Evolutionary conservation across 2,888 invertebrate genomes (phyloP), one percentile per base, ranked within the genome.

Genomic region (Cyaniris semiargus): DNA sequence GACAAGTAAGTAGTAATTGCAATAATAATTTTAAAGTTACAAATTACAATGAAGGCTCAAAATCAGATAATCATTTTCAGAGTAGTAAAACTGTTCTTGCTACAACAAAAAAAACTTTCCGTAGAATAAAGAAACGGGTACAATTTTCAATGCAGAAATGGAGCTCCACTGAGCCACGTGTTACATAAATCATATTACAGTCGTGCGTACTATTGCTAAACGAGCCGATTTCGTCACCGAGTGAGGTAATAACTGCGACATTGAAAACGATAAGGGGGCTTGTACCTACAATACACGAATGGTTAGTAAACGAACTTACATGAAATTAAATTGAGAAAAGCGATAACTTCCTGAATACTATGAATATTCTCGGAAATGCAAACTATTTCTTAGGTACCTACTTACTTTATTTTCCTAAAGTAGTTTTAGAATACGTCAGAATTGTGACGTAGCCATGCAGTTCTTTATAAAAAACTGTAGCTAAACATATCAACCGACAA

Each of bases 161-260:
- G 27, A 66, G 13, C 7, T 23, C 21, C 27, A 66, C 66, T 7
- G 15, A 66, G 27, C 66, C 13, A 18, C 74, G 10, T 7, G 74
- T 74, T 74, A 74, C 74, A 53, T 74, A 53, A 48, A 27, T 44
- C 44, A 74, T 7, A 21, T 48, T n/a, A n/a, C n/a, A 48, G 48
- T 53, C 48, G 74, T 74, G 74, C 44, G 27, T 18, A 27, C 74
- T 74, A 74, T 74, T 74, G 53, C 74, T 74, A 23, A 74, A 48
- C 48, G 74, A 74, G 74, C 74, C 10, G 27, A 48, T 74, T 74
- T 74, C 74, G 74, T 74, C 74, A 74, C 23, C 27, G 48, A 27
- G 74, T 74, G 74, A 74, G 27, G 74, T 74, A 48, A 21, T 27
- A 72, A 72, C 44, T 23, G 23, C 74, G 74, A 74, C 74, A 74